phyloP scores from a whole-genome alignment of 1,140 invertebrate species.

The Drosophila orosa region DNA sequence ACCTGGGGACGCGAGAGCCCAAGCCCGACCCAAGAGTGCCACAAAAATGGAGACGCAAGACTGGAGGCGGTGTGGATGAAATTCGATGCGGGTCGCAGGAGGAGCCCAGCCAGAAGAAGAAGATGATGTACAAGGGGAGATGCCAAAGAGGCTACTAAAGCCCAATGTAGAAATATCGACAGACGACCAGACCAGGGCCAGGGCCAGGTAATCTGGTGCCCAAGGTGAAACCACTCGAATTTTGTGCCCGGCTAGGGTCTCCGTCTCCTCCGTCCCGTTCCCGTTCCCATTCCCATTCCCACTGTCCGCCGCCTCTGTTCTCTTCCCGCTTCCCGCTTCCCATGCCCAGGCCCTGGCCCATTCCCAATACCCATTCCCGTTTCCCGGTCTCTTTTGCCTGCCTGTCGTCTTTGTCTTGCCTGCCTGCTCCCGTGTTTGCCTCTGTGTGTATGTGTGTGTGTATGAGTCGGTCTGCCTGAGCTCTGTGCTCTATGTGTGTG shows the following conservation, averaged over 20 bases:
- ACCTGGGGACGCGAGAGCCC: conserved; percentile 29
- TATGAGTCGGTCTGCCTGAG: conserved; percentile 13
- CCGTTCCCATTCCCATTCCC: conserved; percentile 11
- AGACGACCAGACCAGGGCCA: conserved; percentile 22
- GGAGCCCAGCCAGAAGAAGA: conserved; percentile 12
- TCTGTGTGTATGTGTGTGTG: neutral
- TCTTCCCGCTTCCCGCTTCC: neutral
- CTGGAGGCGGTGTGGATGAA: conserved; percentile 42
- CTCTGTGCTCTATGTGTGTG: conserved; percentile 28
- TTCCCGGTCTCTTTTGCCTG: conserved; percentile 38
- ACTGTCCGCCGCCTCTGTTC: conserved; percentile 7
- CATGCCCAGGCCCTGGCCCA: conserved; percentile 22
- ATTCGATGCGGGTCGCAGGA: conserved; percentile 60
- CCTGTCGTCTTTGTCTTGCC: conserved; percentile 24
- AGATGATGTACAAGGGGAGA: conserved; percentile 18
- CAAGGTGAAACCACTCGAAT: conserved; percentile 65
- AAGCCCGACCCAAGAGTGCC: conserved; percentile 21
- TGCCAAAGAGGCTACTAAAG: conserved; percentile 8
- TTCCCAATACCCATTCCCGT: conserved; percentile 29
- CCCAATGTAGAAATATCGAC: conserved; percentile 25
- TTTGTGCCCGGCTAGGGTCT: conserved; percentile 27
- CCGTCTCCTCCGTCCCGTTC: conserved; percentile 14
- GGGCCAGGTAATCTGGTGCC: conserved; percentile 30
- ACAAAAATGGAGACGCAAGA: conserved; percentile 35
- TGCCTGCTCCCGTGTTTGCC: conserved; percentile 17